These are phyloP conservation scores for Pipistrellus kuhlii DNA, from an alignment of 2,797 vertebrate species.

Conservation along the genomic window DNA sequence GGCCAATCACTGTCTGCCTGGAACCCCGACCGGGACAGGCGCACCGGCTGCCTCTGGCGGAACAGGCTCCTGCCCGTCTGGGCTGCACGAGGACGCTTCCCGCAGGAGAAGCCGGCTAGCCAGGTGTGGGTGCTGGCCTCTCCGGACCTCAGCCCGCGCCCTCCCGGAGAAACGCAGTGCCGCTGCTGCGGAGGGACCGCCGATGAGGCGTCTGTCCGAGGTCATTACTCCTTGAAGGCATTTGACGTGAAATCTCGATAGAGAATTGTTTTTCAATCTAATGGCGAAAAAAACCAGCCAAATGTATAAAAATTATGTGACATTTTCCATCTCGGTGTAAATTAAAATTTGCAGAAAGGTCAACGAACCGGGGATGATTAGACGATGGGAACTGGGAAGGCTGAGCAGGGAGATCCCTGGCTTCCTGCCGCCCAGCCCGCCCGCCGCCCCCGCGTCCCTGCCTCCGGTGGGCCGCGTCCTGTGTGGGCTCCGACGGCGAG, in stretches of 20 bases:
- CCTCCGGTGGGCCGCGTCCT: background rate
- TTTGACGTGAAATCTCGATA: constrained; percentile 44
- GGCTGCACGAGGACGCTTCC: background rate
- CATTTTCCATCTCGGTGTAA: constrained; percentile 81
- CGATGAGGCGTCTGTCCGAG: constrained; percentile 40
- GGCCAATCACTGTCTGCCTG: too few species aligned
- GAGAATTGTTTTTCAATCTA: constrained; percentile 58
- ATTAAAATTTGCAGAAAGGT: constrained; percentile 78
- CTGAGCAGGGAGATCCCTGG: background rate
- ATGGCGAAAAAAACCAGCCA: constrained; percentile 37
- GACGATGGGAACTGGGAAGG: background rate
- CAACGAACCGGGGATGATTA: constrained; percentile 70
- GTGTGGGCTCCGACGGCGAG: too few species aligned
- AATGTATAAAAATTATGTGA: constrained; percentile 69
- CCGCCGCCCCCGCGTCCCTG: fast-evolving
- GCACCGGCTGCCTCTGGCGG: background rate
- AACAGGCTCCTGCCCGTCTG: too few species aligned
- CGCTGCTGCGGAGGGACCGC: background rate
- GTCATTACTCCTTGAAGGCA: constrained; percentile 38
- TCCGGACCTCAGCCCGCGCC: background rate
- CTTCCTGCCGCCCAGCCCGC: background rate
- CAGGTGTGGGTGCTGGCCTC: background rate
- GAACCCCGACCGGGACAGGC: background rate
- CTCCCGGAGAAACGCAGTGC: background rate
- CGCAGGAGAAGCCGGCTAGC: background rate